Evolutionary conservation across 2,888 invertebrate genomes (phyloP).

Genomic region (Parascotia fuliginaria): DNA sequence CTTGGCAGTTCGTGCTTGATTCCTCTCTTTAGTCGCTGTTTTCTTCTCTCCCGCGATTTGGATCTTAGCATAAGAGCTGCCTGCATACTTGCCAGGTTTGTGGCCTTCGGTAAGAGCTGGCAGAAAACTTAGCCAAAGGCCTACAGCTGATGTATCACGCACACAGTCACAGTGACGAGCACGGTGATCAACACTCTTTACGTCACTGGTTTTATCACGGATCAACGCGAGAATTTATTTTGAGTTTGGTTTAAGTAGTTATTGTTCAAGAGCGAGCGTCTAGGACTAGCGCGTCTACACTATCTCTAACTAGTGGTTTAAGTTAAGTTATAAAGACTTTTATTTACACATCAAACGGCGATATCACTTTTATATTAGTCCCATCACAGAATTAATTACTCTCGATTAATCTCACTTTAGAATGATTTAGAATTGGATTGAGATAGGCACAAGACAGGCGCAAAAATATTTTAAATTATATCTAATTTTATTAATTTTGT

Average conservation of each 20-base stretch:
- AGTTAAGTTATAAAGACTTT: constrained; percentile 38
- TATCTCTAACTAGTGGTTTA: constrained; percentile 61
- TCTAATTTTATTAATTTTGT: constrained; percentile 60
- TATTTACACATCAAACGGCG: constrained; percentile 67
- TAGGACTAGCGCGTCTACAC: constrained; percentile 63
- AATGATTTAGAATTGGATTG: constrained; percentile 72
- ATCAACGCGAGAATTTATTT: constrained; percentile 32
- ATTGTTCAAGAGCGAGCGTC: constrained; percentile 24
- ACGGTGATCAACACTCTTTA: constrained; percentile 33
- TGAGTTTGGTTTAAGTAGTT: constrained; percentile 3
- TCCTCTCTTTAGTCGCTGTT: constrained; percentile 91
- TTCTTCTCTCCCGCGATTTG: constrained; percentile 94
- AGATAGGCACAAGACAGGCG: constrained; percentile 84
- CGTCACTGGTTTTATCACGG: constrained; percentile 22
- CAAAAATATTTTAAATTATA: constrained; percentile 64
- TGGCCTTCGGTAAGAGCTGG: constrained; percentile 63
- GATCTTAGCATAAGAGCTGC: constrained; percentile 96
- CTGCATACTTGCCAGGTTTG: constrained; percentile 92
- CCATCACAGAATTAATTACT: constrained; percentile 75
- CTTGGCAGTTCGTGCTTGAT: constrained; percentile 92
- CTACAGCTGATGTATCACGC: constrained; percentile 31
- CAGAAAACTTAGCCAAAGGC: constrained; percentile 59
- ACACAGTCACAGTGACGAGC: constrained; percentile 17
- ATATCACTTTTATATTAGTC: constrained; percentile 68
- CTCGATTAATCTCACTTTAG: constrained; percentile 66